phyloP scores from a whole-genome alignment of 2,888 invertebrate species.

The Oscheius sp. region DNA sequence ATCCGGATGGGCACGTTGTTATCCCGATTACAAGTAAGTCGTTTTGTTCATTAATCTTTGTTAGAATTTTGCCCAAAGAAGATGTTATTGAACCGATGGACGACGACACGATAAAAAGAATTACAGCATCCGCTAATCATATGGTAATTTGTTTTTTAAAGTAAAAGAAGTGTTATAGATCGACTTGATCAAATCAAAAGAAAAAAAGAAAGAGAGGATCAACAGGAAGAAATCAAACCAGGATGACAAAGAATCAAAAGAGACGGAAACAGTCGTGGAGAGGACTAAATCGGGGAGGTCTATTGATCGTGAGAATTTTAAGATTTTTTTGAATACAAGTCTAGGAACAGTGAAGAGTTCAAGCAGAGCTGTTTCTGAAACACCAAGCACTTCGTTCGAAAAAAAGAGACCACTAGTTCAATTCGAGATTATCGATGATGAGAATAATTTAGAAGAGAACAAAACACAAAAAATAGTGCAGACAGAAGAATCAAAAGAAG shows the following conservation, averaged over 20 bases:
- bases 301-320: not conserved
- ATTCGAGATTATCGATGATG: not conserved
- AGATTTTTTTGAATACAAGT: no score
- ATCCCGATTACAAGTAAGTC: constrained; percentile 1
- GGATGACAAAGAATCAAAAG: no score
- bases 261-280: no score
- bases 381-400: not conserved
- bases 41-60: no score
- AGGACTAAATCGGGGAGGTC: not conserved
- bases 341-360: constrained; percentile 1
- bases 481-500: not conserved
- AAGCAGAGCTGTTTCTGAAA: not conserved
- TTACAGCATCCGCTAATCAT: not conserved
- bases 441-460: constrained; percentile 3
- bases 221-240: not conserved
- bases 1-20: constrained; percentile 6
- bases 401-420: not conserved
- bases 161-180: no score
- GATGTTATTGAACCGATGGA: no score
- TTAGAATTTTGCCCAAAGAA: no score
- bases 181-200: no score
- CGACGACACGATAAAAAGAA: no score
- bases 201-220: no score
- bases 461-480: not conserved
- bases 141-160: not conserved